phyloP scores from a whole-genome alignment of 2,113 vertebrate genomes.

The Hypocryptadius cinnamomeus region DNA sequence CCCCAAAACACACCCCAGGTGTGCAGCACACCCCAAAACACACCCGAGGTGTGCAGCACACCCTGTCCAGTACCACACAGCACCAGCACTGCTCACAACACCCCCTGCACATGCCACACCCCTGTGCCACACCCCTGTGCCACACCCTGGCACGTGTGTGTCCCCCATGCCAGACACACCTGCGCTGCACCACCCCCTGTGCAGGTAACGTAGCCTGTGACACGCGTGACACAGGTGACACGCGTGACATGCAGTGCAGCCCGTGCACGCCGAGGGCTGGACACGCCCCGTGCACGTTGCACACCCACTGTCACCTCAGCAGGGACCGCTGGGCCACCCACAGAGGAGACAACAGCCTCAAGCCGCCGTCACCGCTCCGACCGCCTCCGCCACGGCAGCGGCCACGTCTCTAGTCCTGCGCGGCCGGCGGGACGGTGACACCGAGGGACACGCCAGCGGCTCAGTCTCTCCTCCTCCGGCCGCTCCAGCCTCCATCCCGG shows the following conservation, averaged over 20 bases:
- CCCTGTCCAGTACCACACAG: rapidly evolving
- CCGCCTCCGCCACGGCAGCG: rapidly evolving
- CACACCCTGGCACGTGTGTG: rapidly evolving
- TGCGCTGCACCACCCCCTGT: rapidly evolving
- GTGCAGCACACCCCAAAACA: not conserved
- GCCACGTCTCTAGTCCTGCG: not conserved
- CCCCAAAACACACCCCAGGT: rapidly evolving
- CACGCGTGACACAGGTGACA: not conserved
- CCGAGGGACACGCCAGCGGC: rapidly evolving
- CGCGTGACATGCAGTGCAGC: rapidly evolving
- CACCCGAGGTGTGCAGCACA: rapidly evolving
- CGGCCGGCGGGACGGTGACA: rapidly evolving
- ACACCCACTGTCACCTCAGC: not conserved
- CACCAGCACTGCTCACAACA: not conserved
- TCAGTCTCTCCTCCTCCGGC: not conserved
- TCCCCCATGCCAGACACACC: not conserved
- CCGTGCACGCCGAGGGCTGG: rapidly evolving
- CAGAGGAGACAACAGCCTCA: rapidly evolving
- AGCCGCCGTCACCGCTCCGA: rapidly evolving
- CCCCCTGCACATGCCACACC: not conserved
- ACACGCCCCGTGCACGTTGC: rapidly evolving
- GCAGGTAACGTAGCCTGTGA: rapidly evolving
- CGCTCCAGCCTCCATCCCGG: not conserved
- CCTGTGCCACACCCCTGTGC: not conserved
- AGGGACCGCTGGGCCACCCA: not conserved